Evolutionary conservation across 2,797 vertebrate genomes (phyloP), one percentile per base, ranked within the genome.

Genomic region (Argyrosomus regius): DNA sequence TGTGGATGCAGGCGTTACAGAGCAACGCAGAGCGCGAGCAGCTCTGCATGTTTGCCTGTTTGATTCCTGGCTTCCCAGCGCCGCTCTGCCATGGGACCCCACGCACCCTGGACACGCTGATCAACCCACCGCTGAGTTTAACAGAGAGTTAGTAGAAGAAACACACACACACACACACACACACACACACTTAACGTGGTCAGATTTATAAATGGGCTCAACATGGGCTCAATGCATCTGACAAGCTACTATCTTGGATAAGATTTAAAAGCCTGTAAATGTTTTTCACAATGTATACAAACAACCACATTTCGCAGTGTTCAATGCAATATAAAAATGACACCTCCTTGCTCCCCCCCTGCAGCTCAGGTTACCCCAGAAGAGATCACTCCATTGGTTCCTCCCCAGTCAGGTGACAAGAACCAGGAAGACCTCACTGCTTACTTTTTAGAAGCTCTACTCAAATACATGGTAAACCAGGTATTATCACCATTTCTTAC

Each of bases 401-500:
- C 97, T 83, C 98, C 98, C 0, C 98, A 99, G 89, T 99, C 98
- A 64, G 97, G 98, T 84, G 98, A 99, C 91, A 99, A 99, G 95
- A 98, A 97, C 93, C 98, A 99, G 93, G 98, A 99, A 90, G 98
- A 99, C 91, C 96, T 98, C 83, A 99, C 97, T 63, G 98, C 97
- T 81, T 99, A 98, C 90, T 99, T 99, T 91, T 94, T 99, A 79
- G 98, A 99, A 95, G 98, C 98, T 73, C 95, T 99, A 90, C 96
- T 99, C 90, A 99, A 99, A 96, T 99, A 99, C 88, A 98, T 99
- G 96, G 98, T 99, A 95, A 99, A 98, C 96, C 98, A 99, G 98
- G 98, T 99, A 97, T 86, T 91, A 92, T 87, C 81, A 83, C 58
- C 49, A 26, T 85, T 91, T 72, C 92, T 89, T 92, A 95, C 95